Evolutionary conservation across 2,113 vertebrate species (phyloP), one percentile per base, ranked within the genome.

Genomic region (Falco punctatus): DNA sequence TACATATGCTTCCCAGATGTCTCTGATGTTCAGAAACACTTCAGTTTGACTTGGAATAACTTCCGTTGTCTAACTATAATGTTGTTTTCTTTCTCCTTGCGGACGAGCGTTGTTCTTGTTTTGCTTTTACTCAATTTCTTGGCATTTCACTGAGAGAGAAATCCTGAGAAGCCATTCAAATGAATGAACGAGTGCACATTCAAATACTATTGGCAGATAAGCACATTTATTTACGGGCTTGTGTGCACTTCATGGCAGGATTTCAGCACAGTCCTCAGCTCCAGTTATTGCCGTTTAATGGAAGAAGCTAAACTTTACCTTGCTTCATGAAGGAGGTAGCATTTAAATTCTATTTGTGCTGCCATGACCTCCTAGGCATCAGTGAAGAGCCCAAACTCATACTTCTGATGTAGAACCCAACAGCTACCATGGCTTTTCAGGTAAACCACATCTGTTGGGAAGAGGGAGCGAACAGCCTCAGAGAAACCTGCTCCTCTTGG

Each of bases 1-100:
- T 24, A 74, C 97, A 67, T 86, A 74, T 94, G 97, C 93, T 92
- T 52, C 92, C 96, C 97, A 94, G 52, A 84, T 96, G 96, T 72
- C 64, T 83, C 77, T 83, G 82, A 35, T 86, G 81, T 44, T 86
- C 95, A 94, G 52, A 42, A 94, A 78, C 86, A 18, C 61, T 93
- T 77, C 55, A 33, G 44, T 62, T 83, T 74, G 62, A 30, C 88
- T 94, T 85, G 80, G 40, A 93, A 75, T 78, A 54, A 42, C 92
- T 95, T 49, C 92, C 72, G 59, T 79, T 96, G 59, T 59, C 95
- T 90, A 48, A 65, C 82, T 85, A 2, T 54, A 75, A 38, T 6
- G 8, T 77, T 94, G 67, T 62, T 82, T 92, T 66, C 55, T 58
- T 81, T 88, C 79, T 94, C 55, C 57, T 81, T 15, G 9, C 1